These are phyloP conservation scores for Nymphicus hollandicus DNA, from an alignment of 2,113 vertebrate species.

Conservation along the genomic window DNA sequence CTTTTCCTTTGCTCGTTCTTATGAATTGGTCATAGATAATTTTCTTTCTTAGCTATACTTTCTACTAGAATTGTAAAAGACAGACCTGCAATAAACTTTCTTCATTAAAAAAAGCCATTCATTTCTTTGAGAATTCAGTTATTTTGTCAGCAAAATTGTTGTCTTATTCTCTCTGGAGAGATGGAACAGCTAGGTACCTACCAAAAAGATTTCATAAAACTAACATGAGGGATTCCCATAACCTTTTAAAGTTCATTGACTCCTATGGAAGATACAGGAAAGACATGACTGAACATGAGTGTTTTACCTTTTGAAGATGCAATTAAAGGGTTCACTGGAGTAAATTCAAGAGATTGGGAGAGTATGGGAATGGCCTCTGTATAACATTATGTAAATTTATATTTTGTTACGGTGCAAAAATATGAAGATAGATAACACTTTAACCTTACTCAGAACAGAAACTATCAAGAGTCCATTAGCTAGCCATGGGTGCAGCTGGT, in stretches of 20 bases:
- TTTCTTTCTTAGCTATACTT: constrained; percentile 73
- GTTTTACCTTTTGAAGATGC: neutral
- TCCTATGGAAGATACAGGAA: neutral
- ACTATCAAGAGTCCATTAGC: neutral
- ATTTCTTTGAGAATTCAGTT: neutral
- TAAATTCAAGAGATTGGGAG: neutral
- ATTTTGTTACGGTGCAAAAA: neutral
- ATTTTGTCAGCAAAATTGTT: neutral
- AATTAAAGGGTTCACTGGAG: neutral
- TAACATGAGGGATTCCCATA: neutral
- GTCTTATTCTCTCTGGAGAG: neutral
- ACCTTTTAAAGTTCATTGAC: neutral
- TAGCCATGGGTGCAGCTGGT: neutral
- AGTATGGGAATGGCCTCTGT: neutral
- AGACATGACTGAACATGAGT: neutral
- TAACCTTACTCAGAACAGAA: neutral
- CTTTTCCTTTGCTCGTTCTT: constrained; percentile 55
- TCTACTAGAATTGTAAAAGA: constrained; percentile 72
- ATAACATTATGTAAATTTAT: neutral
- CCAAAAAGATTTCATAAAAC: neutral
- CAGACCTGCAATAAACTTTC: constrained; percentile 78
- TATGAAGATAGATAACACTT: neutral
- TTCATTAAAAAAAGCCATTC: constrained; percentile 51
- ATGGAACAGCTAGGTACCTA: neutral
- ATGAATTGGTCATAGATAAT: constrained; percentile 33